Percentiles rank a stretch among this genome's conserved stretches.
These are phyloP conservation scores for Neomorphus geoffroyi DNA, from an alignment of 2,797 vertebrate genomes.

Conservation along the genomic window DNA sequence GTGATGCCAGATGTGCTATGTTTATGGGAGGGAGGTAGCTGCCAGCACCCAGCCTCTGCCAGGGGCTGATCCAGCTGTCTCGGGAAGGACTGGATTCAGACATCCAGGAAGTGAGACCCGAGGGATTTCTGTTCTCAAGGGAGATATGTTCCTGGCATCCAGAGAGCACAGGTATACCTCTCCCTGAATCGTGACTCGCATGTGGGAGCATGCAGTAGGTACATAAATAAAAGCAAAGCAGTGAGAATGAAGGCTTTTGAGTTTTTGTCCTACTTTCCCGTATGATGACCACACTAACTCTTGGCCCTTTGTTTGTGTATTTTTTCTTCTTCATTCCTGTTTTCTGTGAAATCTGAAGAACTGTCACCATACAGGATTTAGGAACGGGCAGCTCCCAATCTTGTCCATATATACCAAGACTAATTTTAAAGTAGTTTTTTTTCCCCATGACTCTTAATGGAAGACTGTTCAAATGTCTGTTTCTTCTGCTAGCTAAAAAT, in stretches of 20 bases:
- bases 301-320: not conserved
- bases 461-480: not conserved
- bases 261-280: not conserved
- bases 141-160: not conserved
- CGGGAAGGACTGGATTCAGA: not conserved
- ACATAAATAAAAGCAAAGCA: not conserved
- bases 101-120: not conserved
- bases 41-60: not conserved
- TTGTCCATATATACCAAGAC: not conserved
- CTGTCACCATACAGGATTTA: not conserved
- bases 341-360: not conserved
- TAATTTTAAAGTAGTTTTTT: not conserved
- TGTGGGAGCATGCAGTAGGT: not conserved
- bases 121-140: not conserved
- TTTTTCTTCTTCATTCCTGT: not conserved
- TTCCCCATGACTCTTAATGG: not conserved
- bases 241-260: not conserved
- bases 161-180: not conserved
- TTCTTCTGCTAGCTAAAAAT: not conserved
- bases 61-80: not conserved
- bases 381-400: not conserved
- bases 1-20: not conserved
- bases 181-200: not conserved
- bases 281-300: not conserved
- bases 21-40: not conserved